Conservation (phyloP, 2,888 invertebrate species). For the Eupithecia abbreviata region DNA sequence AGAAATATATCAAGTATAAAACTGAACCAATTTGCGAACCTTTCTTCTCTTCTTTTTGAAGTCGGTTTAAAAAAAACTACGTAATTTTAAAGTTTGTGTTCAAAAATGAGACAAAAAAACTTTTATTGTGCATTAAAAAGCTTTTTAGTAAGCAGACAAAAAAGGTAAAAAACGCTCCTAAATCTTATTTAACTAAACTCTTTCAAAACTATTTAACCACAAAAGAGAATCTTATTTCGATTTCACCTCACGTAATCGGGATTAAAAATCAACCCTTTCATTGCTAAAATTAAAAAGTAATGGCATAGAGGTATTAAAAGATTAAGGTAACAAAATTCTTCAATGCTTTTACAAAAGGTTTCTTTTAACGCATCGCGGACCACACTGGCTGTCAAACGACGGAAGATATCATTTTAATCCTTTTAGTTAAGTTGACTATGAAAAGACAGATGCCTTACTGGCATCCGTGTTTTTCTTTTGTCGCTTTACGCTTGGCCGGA, state of each 20-base stretch:
- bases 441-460: slow-evolving; percentile 78
- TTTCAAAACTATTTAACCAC: slow-evolving; percentile 29
- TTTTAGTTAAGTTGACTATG: slow-evolving; percentile 84
- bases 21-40: neutral
- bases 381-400: slow-evolving; percentile 81
- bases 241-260: slow-evolving; percentile 71
- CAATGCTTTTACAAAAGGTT: slow-evolving; percentile 71
- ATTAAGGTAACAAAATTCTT: slow-evolving; percentile 80
- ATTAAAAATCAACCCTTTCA: slow-evolving; percentile 79
- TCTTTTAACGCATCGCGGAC: slow-evolving; percentile 78
- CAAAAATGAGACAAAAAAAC: neutral
- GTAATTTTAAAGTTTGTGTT: neutral
- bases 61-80: neutral
- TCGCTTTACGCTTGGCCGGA: slow-evolving; percentile 65
- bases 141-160: neutral
- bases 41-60: neutral
- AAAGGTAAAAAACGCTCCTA: slow-evolving; percentile 10
- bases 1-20: neutral
- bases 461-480: slow-evolving; percentile 76
- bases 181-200: slow-evolving; percentile 10
- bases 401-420: slow-evolving; percentile 84
- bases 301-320: slow-evolving; percentile 82
- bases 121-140: neutral
- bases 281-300: slow-evolving; percentile 81
- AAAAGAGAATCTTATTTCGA: slow-evolving; percentile 64